These are phyloP conservation scores for Coleophora deauratella DNA, from an alignment of 2,888 invertebrate genomes.

Conservation along the genomic window DNA sequence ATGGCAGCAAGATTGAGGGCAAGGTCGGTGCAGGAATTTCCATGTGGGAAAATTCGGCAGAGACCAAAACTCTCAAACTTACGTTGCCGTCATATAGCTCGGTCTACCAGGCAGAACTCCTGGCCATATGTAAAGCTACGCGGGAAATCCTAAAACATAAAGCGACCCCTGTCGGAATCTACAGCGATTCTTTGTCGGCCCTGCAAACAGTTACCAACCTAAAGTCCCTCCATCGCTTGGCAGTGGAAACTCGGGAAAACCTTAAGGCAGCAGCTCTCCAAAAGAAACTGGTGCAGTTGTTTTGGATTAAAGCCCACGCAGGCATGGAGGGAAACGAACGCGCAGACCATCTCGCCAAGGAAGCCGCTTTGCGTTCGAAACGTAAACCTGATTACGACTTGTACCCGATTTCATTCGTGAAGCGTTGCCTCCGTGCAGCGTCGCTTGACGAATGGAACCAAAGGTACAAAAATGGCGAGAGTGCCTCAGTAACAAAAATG, in stretches of 20 bases:
- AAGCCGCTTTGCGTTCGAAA: neutral
- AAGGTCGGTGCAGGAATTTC: conserved; percentile 2
- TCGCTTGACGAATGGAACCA: too few relatives aligned
- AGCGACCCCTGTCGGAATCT: conserved; percentile 4
- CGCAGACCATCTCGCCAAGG: neutral
- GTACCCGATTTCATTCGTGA: neutral
- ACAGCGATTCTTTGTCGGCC: too few relatives aligned
- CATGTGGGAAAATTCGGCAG: conserved; percentile 5
- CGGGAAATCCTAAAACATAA: conserved; percentile 8
- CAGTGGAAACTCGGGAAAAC: conserved; percentile 6
- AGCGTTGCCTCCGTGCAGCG: too few relatives aligned
- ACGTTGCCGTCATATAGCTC: conserved; percentile 6
- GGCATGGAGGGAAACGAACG: neutral
- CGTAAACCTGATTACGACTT: neutral
- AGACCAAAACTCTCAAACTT: conserved; percentile 6
- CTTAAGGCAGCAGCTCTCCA: neutral
- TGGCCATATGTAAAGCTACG: too few relatives aligned
- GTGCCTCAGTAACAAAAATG: too few relatives aligned
- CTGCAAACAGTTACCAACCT: too few relatives aligned
- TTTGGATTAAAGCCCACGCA: neutral
- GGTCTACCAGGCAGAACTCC: conserved; percentile 7
- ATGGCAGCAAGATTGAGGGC: neutral
- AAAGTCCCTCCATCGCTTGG: conserved; percentile 7
- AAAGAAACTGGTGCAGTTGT: too few relatives aligned
- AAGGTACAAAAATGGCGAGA: too few relatives aligned